These are phyloP conservation scores for Sycophaga agraensis DNA, from an alignment of 1,140 invertebrate species.

Conservation along the genomic window DNA sequence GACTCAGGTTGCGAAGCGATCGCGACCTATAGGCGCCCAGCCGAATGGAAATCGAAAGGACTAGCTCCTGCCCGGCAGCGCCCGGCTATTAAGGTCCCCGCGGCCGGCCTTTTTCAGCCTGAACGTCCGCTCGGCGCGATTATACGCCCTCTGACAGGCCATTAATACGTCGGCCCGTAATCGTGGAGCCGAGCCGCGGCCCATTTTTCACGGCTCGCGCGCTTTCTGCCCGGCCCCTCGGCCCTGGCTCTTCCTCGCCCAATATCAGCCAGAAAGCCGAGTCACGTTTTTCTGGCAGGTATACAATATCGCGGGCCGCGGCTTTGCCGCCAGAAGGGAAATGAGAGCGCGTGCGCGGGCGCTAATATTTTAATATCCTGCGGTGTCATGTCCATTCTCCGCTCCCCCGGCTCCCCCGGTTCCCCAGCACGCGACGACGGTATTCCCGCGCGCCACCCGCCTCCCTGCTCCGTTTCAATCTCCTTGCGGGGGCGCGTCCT, in stretches of 20 bases:
- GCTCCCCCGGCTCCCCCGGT: no score
- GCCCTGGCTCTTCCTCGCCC: neutral
- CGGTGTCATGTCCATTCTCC: constrained; percentile 45
- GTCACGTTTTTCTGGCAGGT: constrained; percentile 41
- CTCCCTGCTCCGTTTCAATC: constrained; percentile 9
- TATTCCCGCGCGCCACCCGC: neutral
- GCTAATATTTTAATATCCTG: constrained; percentile 49
- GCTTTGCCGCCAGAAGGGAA: constrained; percentile 2
- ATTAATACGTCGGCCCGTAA: constrained; percentile 21
- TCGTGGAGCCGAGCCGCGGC: constrained; percentile 7
- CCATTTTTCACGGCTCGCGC: constrained; percentile 31
- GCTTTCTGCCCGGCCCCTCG: neutral
- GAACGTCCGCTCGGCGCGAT: neutral
- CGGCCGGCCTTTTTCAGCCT: no score
- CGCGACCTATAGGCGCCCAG: no score
- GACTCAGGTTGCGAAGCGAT: no score
- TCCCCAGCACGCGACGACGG: constrained; percentile 25
- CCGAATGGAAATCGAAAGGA: no score
- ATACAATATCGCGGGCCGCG: neutral
- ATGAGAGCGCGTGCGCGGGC: constrained; percentile 21
- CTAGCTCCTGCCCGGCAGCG: no score
- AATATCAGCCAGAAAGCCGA: constrained; percentile 26
- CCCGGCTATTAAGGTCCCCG: no score
- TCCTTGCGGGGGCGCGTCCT: no score
- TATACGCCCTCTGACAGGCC: constrained; percentile 23